These are phyloP conservation scores for Tetragonula clypearis DNA, from an alignment of 1,140 invertebrate genomes.

Conservation along the genomic window DNA sequence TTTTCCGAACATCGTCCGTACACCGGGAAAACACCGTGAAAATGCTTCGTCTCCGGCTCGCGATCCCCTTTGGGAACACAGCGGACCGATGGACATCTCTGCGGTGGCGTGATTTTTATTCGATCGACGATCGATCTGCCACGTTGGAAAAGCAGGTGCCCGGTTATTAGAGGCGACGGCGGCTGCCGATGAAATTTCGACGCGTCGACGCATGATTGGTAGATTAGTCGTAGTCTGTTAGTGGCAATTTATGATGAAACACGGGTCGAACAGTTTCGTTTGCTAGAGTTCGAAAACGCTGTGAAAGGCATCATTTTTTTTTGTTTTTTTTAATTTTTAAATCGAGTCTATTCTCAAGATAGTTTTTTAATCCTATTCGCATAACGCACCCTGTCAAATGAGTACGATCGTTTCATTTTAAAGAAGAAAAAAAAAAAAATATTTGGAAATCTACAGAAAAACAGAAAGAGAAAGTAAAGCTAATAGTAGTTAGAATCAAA, in stretches of 20 bases:
- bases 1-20: slow-evolving; percentile 16
- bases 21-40: slow-evolving; percentile 34
- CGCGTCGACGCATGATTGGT: not conserved
- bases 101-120: slow-evolving; percentile 13
- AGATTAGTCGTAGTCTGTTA: not conserved
- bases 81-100: not conserved
- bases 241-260: not conserved
- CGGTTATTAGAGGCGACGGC: not conserved
- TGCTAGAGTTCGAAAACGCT: too few species aligned
- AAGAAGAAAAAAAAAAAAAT: too few species aligned
- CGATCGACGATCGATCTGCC: not conserved
- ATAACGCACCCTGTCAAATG: too few species aligned
- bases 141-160: not conserved
- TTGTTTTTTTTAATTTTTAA: too few species aligned
- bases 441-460: too few species aligned
- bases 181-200: not conserved
- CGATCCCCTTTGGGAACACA: not conserved
- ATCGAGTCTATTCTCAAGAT: too few species aligned
- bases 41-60: slow-evolving; percentile 23
- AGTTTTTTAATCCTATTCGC: too few species aligned
- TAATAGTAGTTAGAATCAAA: too few species aligned
- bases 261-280: too few species aligned
- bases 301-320: too few species aligned
- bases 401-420: too few species aligned
- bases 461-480: too few species aligned